Evolutionary conservation across 2,113 vertebrate species (phyloP).

Genomic region (Apeltes quadracus): DNA sequence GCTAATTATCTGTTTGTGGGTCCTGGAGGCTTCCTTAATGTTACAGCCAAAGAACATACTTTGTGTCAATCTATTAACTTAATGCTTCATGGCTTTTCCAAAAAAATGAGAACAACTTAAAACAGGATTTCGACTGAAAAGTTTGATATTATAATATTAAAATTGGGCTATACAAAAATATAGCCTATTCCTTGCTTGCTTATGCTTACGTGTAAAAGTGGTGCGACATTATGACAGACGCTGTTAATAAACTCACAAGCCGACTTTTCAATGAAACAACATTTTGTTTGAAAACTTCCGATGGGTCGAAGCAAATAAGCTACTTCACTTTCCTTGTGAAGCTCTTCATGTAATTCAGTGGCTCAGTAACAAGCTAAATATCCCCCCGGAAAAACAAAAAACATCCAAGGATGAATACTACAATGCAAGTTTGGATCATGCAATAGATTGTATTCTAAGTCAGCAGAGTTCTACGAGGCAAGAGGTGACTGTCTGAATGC

Average conservation of each 20-base stretch:
- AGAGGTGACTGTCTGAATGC: slow-evolving; percentile 38
- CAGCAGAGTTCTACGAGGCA: slow-evolving; percentile 32
- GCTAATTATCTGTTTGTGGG: background rate
- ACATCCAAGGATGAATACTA: slow-evolving; percentile 44
- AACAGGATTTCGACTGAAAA: background rate
- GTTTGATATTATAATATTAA: no score
- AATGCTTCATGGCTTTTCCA: background rate
- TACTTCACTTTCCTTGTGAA: background rate
- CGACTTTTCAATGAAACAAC: slow-evolving; percentile 12
- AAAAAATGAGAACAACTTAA: background rate
- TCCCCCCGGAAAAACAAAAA: slow-evolving; percentile 4
- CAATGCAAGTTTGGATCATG: slow-evolving; percentile 45
- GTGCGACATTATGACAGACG: slow-evolving; percentile 28
- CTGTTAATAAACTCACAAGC: slow-evolving; percentile 31
- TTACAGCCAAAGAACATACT: background rate
- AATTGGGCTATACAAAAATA: no score
- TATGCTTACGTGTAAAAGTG: slow-evolving; percentile 13
- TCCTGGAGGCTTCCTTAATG: background rate
- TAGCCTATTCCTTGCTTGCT: background rate
- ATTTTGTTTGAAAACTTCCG: slow-evolving; percentile 31
- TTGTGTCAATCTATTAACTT: background rate
- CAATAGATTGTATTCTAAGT: slow-evolving; percentile 48
- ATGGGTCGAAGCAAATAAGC: slow-evolving; percentile 13
- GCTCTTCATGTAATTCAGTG: slow-evolving; percentile 24
- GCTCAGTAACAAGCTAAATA: slow-evolving; percentile 41